These are phyloP conservation scores for Sylvicapra grimmia DNA, from an alignment of 2,113 vertebrate genomes.

Conservation along the genomic window DNA sequence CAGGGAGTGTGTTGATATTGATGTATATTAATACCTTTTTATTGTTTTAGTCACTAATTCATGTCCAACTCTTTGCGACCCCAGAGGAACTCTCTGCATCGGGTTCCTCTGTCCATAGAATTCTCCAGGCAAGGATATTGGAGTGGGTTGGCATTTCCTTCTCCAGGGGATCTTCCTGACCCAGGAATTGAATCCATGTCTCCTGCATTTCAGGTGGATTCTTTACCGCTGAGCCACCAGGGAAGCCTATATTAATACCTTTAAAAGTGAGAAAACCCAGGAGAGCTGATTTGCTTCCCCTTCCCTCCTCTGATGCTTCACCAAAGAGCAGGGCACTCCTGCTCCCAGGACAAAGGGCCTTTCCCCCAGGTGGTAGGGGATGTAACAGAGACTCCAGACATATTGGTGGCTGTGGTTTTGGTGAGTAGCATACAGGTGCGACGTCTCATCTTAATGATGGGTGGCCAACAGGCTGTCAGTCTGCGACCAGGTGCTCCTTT, in stretches of 20 bases:
- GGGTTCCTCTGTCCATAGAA: background rate
- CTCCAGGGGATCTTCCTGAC: background rate
- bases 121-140: background rate
- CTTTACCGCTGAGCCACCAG: background rate
- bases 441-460: fast-evolving
- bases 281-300: background rate
- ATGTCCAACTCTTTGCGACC: background rate
- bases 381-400: background rate
- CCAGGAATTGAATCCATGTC: background rate
- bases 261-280: background rate
- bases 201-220: background rate
- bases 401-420: background rate
- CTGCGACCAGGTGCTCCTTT: background rate
- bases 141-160: background rate
- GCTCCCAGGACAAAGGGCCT: background rate
- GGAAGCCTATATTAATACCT: background rate
- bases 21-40: background rate
- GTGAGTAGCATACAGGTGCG: background rate
- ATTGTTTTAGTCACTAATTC: background rate
- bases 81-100: background rate
- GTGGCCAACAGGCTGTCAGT: background rate
- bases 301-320: background rate
- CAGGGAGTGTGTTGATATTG: background rate
- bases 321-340: background rate
- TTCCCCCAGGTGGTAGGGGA: background rate